Evolutionary conservation across 2,888 invertebrate genomes (phyloP).

Genomic region (Drosophila anceps): DNA sequence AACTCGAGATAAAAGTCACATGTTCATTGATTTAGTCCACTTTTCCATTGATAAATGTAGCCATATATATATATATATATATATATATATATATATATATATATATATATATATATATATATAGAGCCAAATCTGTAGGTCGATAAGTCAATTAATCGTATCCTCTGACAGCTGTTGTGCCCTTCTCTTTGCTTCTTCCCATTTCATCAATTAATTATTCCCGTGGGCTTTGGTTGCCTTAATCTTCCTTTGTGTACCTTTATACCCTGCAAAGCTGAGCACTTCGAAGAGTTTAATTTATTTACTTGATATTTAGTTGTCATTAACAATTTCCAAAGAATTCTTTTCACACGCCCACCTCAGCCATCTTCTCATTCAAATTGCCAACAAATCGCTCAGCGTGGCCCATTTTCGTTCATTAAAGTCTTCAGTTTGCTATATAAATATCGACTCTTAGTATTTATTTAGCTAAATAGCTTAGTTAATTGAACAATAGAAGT

Average conservation of each 20-base stretch:
- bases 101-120: background rate
- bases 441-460: slow-evolving; percentile 26
- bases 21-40: background rate
- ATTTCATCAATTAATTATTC: slow-evolving; percentile 13
- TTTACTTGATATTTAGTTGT: background rate
- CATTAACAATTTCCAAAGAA: background rate
- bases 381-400: slow-evolving; percentile 28
- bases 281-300: background rate
- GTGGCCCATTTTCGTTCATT: slow-evolving; percentile 13
- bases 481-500: slow-evolving; percentile 51
- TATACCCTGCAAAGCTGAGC: background rate
- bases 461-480: slow-evolving; percentile 39
- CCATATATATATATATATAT: background rate
- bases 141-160: slow-evolving; percentile 61
- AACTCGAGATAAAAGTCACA: slow-evolving; percentile 28
- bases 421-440: slow-evolving; percentile 10
- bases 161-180: background rate
- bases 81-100: background rate
- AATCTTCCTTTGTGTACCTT: background rate
- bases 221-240: background rate
- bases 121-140: slow-evolving; percentile 32
- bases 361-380: background rate
- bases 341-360: no score
- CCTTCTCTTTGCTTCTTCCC: background rate
- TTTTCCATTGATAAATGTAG: slow-evolving; percentile 6